Evolutionary conservation across 2,113 vertebrate species (phyloP).

Genomic region (Chionomys nivalis): DNA sequence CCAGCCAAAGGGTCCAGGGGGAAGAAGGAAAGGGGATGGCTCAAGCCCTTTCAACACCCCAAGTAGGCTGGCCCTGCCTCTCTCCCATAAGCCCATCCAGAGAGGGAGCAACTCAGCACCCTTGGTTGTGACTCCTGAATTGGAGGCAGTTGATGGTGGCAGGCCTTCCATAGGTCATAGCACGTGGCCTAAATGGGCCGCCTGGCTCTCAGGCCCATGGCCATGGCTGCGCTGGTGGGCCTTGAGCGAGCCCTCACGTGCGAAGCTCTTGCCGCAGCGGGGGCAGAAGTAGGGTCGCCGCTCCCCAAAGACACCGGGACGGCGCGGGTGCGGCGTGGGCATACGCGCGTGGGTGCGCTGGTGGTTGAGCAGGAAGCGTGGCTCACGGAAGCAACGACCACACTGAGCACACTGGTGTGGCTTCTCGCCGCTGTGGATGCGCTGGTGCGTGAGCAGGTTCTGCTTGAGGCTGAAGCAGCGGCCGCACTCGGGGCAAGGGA

Average conservation of each 20-base stretch:
- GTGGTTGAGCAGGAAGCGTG: conserved; percentile 87
- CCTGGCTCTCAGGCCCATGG: conserved; percentile 77
- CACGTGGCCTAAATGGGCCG: conserved; percentile 69
- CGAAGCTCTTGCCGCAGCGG: conserved; percentile 89
- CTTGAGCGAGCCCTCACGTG: conserved; percentile 87
- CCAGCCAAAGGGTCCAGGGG: not conserved
- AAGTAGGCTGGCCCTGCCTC: not conserved
- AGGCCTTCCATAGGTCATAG: conserved; percentile 29
- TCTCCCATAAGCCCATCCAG: not conserved
- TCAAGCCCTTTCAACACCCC: not conserved
- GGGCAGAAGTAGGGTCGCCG: conserved; percentile 89
- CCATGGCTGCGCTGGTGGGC: conserved; percentile 88
- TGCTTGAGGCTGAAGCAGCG: conserved; percentile 85
- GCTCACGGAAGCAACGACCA: conserved; percentile 87
- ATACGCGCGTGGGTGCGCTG: conserved; percentile 80
- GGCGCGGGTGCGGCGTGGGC: conserved; percentile 83
- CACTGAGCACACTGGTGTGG: conserved; percentile 90
- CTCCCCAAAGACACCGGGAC: conserved; percentile 86
- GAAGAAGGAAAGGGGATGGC: not conserved
- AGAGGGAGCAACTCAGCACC: not conserved
- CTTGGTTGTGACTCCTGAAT: conserved; percentile 48
- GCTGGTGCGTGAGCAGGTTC: conserved; percentile 83
- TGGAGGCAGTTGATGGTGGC: not conserved
- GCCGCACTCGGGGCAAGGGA: conserved; percentile 78
- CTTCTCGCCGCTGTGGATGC: conserved; percentile 87